Evolutionary conservation across 2,888 invertebrate genomes (phyloP), one percentile per base, ranked within the genome.

Genomic region (Omphaloscelis lunosa): DNA sequence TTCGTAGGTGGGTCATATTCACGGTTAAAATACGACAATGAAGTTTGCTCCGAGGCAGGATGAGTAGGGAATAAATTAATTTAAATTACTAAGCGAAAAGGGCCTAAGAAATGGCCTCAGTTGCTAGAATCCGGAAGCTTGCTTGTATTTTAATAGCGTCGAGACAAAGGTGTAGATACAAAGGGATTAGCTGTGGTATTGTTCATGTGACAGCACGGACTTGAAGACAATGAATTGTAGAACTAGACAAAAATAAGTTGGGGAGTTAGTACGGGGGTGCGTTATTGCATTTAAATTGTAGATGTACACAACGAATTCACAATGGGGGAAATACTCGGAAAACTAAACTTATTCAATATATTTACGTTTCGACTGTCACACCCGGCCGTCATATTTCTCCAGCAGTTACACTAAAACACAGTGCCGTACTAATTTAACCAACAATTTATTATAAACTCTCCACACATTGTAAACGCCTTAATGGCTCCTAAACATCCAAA

Each of bases 11-110:
- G 84, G 82, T 85, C 85, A 84, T 89, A 87, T 90, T 91, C 87
- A 86, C 88, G 80, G 82, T 85, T 87, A 89, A 88, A 91, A 90
- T 88, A 90, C 88, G 89, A 92, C 92, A 93, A 92, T 92, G 91
- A 92, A 92, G 89, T 91, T 90, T 90, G 88, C 88, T 85, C 89
- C 86, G 87, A 91, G 91, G 89, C 92, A 93, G 93, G 92, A 93
- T 91, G 93, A 91, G 91, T 88, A 88, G 89, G 80, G 93, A 93
- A 95, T 95, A 94, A 95, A 95, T 96, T 95, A 95, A 96, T 96
- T 95, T 94, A 94, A 95, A 95, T 95, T 95, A 94, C 93, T 93
- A 91, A 93, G 93, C 92, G 91, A 95, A 94, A 94, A 93, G 94
- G 94, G 93, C 90, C 93, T 93, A 94, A 94, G 94, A 94, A 94